Conservation (phyloP, 2,888 invertebrate species). For the Cephus spinipes region DNA sequence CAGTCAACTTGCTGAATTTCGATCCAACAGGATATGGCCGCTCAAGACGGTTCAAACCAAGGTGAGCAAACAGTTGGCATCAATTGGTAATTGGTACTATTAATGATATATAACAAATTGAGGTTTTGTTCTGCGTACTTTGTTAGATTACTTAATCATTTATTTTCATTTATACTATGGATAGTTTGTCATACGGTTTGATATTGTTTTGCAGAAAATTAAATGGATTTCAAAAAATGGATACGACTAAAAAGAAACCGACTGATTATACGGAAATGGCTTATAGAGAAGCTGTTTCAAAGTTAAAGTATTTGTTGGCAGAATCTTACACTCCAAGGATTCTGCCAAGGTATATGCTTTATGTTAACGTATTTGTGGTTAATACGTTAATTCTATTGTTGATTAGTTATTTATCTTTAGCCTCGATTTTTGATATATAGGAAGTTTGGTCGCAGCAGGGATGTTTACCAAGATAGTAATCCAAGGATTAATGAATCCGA, state of each 20-base stretch:
- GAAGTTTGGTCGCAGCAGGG: constrained; percentile 32
- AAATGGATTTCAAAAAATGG: constrained; percentile 64
- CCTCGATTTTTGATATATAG: constrained; percentile 13
- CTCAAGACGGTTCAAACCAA: constrained; percentile 49
- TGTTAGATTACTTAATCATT: not conserved
- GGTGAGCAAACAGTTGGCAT: constrained; percentile 36
- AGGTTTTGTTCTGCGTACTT: no score
- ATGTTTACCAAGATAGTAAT: constrained; percentile 39
- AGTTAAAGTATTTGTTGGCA: constrained; percentile 80
- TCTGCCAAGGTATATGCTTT: constrained; percentile 36
- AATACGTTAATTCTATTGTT: not conserved
- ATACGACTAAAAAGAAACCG: constrained; percentile 70
- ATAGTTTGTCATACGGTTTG: not conserved
- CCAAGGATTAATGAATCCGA: constrained; percentile 64
- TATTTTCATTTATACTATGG: not conserved
- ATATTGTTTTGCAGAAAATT: constrained; percentile 53
- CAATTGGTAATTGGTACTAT: no score
- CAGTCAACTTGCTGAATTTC: constrained; percentile 29
- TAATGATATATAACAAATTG: not conserved
- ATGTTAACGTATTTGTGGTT: not conserved
- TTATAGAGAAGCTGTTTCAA: constrained; percentile 86
- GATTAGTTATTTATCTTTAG: not conserved
- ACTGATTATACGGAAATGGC: constrained; percentile 87
- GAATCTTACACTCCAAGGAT: constrained; percentile 78
- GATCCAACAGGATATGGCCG: constrained; percentile 32